Conservation (phyloP, 2,888 invertebrate species). For the Myopa testacea region DNA sequence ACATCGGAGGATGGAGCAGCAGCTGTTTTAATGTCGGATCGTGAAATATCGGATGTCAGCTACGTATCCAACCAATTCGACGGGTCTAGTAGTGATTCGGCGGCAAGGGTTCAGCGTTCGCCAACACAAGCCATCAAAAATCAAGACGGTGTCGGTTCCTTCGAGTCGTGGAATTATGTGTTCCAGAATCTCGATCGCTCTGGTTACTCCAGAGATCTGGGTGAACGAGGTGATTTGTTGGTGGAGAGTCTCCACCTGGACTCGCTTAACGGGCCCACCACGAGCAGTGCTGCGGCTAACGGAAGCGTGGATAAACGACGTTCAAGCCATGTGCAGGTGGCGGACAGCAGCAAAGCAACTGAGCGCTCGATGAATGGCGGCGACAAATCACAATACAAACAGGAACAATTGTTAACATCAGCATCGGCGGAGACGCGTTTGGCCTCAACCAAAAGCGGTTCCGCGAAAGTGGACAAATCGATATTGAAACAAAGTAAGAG, state of each 20-base stretch:
- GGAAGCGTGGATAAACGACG: slow-evolving; percentile 52
- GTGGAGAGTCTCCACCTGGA: slow-evolving; percentile 65
- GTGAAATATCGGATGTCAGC: slow-evolving; percentile 56
- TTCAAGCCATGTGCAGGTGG: slow-evolving; percentile 38
- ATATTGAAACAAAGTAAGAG: slow-evolving; percentile 47
- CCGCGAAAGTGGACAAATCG: slow-evolving; percentile 48
- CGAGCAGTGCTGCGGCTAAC: slow-evolving; percentile 26
- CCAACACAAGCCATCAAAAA: slow-evolving; percentile 68
- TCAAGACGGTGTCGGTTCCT: slow-evolving; percentile 77
- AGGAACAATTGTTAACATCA: slow-evolving; percentile 50
- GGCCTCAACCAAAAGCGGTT: slow-evolving; percentile 27
- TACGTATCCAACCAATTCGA: slow-evolving; percentile 57
- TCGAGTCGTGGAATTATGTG: slow-evolving; percentile 85
- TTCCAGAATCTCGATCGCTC: slow-evolving; percentile 81
- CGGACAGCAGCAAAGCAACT: slow-evolving; percentile 10
- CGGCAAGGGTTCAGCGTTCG: slow-evolving; percentile 43
- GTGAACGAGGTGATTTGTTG: slow-evolving; percentile 75
- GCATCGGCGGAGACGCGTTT: slow-evolving; percentile 49
- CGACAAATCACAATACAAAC: slow-evolving; percentile 52
- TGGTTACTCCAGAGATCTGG: slow-evolving; percentile 76
- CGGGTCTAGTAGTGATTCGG: slow-evolving; percentile 51
- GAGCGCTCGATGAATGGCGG: slow-evolving; percentile 40
- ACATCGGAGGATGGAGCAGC: not conserved
- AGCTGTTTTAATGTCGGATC: slow-evolving; percentile 40
- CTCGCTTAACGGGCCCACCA: slow-evolving; percentile 54